Base-by-base conservation (phyloP, 2,113 vertebrate genomes). In the Lethenteron reissneri region DNA sequence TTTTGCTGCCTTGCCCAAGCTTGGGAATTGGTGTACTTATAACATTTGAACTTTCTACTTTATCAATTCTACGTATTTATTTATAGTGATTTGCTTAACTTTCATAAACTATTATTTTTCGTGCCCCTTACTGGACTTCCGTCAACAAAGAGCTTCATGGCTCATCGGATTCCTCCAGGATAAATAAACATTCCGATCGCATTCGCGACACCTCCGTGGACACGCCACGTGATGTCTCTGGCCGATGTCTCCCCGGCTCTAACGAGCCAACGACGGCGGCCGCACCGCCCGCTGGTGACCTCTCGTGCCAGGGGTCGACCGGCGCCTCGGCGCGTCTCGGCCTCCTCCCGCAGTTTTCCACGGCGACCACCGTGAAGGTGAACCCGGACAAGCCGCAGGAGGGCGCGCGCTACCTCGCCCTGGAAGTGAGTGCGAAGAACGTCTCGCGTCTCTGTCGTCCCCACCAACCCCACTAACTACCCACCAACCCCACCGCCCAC, bases 321-420 rank as follows among this genome's bases (percentile, higher is more conserved):
- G 76, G 71, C 1, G 85, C 88, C 8, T 84, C 85, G 0, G 74
- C 81, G 56, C 80, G 76, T 71, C 80, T 92, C 6, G 73, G 76
- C 57, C 72, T 21, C 41, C 77, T 89, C 77, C 81, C 75, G 77
- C 82, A 80, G 9, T 94, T 95, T 82, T 80, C 12, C 72, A 77
- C 74, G 71, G 86, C 89, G 82, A 75, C 72, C 6, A 82, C 79
- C 56, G 68, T 95, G 74, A 95, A 96, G 84, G 80, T 88, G 72
- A 94, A 92, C 71, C 88, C 89, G 0, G 89, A 95, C 56, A 84
- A 81, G 71, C 86, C 90, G 3, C 89, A 95, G 83, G 84, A 82
- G 81, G 84, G 80, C 0, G 82, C 81, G 3, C 83, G 86, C 75
- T 89, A 86, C 80, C 76, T 87, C 58, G 79, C 82, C 0, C 79